A percentile compares a stretch with the other conserved stretches of the same genome.
These are phyloP conservation scores for Macropus fuliginosus DNA, from an alignment of 2,797 vertebrate species.

Conservation along the genomic window DNA sequence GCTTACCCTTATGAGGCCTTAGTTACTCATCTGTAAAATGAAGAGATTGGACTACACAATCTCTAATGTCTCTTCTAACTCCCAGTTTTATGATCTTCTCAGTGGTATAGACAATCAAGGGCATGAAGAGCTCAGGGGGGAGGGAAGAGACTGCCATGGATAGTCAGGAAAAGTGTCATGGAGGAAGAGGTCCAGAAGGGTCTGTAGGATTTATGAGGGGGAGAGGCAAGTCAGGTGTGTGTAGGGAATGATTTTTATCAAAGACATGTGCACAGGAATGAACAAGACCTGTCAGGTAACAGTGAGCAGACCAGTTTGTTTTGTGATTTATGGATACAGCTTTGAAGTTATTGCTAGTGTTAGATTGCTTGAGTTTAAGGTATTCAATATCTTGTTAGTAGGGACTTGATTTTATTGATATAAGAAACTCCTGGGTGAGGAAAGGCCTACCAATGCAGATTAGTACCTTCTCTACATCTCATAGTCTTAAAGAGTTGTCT, in stretches of 20 bases:
- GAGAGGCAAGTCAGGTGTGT: background rate
- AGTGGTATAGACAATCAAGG: background rate
- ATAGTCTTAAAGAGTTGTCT: background rate
- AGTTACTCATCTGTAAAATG: background rate
- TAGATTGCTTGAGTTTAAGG: background rate
- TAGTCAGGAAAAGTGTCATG: background rate
- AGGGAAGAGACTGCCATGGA: background rate
- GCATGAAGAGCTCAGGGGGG: background rate
- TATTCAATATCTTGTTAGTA: background rate
- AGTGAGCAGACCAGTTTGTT: background rate
- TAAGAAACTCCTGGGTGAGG: background rate
- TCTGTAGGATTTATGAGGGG: background rate
- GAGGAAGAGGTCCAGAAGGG: background rate
- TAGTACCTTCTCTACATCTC: background rate
- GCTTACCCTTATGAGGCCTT: too few relatives aligned
- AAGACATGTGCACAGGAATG: background rate
- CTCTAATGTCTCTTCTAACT: background rate
- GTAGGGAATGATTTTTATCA: background rate
- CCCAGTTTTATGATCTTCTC: background rate
- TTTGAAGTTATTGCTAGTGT: background rate
- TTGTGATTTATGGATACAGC: background rate
- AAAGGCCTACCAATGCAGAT: background rate
- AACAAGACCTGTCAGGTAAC: background rate
- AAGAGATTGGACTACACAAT: background rate
- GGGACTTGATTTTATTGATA: background rate